Evolutionary conservation across 1,140 invertebrate species (phyloP).

Genomic region (Heliconius congener): DNA sequence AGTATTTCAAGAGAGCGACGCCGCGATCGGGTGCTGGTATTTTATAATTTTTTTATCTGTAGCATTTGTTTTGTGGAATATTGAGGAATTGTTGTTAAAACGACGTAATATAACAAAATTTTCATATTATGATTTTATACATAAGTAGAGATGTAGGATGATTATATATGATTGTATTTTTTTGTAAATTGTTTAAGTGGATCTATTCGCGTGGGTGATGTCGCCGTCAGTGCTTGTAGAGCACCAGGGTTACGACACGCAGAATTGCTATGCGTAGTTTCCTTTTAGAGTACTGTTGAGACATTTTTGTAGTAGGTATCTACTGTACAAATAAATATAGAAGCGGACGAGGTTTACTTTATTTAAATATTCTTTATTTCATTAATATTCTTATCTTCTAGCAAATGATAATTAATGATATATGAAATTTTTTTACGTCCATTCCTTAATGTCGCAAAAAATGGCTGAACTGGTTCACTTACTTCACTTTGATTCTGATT

Average conservation of each 20-base stretch:
- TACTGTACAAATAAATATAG: no score
- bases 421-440: no score
- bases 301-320: background rate
- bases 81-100: background rate
- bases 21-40: no score
- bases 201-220: background rate
- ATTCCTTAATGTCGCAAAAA: no score
- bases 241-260: background rate
- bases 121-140: background rate
- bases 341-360: background rate
- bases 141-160: background rate
- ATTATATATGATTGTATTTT: background rate
- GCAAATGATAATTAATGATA: no score
- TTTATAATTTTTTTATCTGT: no score
- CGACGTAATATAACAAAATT: background rate
- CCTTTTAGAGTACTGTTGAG: background rate
- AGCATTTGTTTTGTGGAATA: background rate
- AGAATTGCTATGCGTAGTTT: background rate
- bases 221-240: background rate
- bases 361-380: background rate
- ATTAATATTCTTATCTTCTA: background rate
- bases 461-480: no score
- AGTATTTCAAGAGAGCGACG: no score
- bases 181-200: background rate
- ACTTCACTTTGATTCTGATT: no score